Evolutionary conservation across 2,113 vertebrate genomes (phyloP), one percentile per base, ranked within the genome.

Genomic region (Caranx melampygus): DNA sequence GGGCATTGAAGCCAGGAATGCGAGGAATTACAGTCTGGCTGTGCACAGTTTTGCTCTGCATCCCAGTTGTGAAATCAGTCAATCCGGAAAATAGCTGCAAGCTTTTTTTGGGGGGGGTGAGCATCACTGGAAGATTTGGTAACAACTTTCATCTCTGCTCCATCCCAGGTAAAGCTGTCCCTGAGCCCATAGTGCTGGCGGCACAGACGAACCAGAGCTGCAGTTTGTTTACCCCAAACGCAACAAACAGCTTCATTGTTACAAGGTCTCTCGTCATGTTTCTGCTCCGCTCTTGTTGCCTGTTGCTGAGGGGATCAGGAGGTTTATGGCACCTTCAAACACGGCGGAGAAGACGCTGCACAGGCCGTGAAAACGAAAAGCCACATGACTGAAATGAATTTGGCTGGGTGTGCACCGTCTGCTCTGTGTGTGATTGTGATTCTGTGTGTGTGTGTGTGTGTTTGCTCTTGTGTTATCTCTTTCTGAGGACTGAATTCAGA

Each of bases 21-120:
- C 26, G 64, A 31, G 62, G 79, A 87, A 73, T 82, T 84, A 67
- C 82, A 69, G 84, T 65, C 80, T 49, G 65, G 65, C 70, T 72
- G 72, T 57, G 84, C 64, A 69, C 73, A 69, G 78, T 72, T 78
- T 60, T 52, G 77, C 82, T 83, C 82, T 71, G 77, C 84, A 81
- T 79, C 57, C 61, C 84, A 71, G 74, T 57, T 75, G 80, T 84
- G 44, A 88, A 90, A 85, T 83, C 78, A 76, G 68, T 83, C 79
- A 81, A 71, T 84, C 79, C 64, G 35, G 62, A 80, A 87, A 90
- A 88, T 78, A 78, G 65, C 82, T 85, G 71, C 61, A 67, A 80
- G 71, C 79, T 71, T 88, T 72, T 65, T 72, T 65, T 47, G 3
- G 44, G 21, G 57, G 60, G 20, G 75, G 64, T 49, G n/a, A 81